Evolutionary conservation across 2,797 vertebrate genomes (phyloP).

Genomic region (Brachymystax lenok): DNA sequence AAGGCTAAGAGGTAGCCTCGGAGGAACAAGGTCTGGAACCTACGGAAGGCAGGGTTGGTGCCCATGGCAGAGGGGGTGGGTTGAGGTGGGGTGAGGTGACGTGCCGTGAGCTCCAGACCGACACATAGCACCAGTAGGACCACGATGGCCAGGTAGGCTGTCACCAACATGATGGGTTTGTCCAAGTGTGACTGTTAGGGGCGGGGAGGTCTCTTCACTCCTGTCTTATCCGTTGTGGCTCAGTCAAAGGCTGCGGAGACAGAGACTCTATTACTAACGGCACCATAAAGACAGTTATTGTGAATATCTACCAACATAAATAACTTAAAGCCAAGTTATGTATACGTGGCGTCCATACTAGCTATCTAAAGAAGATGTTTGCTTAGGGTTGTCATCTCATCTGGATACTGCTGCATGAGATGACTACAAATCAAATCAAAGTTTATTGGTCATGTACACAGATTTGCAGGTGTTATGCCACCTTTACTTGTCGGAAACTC

Average conservation of each 20-base stretch:
- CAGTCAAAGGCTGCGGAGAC: slow-evolving; percentile 45
- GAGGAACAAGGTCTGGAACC: slow-evolving; percentile 86
- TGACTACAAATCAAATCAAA: too few species aligned
- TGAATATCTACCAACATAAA: background rate
- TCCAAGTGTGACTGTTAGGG: slow-evolving; percentile 3
- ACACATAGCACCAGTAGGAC: slow-evolving; percentile 79
- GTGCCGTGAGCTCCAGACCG: slow-evolving; percentile 83
- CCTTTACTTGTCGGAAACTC: too few species aligned
- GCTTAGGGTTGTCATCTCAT: too few species aligned
- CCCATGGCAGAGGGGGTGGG: slow-evolving; percentile 60
- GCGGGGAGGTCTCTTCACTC: slow-evolving; percentile 1
- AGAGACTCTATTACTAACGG: background rate
- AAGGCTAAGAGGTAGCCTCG: slow-evolving; percentile 87
- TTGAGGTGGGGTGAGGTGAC: slow-evolving; percentile 75
- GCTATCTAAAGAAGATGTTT: too few species aligned
- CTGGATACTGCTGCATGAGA: too few species aligned
- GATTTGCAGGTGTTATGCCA: too few species aligned
- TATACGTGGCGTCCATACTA: background rate
- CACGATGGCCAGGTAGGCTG: slow-evolving; percentile 82
- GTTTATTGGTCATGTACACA: too few species aligned
- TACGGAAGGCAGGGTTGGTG: slow-evolving; percentile 86
- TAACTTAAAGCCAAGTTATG: background rate
- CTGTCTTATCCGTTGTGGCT: slow-evolving; percentile 17
- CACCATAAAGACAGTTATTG: too few species aligned
- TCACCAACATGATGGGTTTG: slow-evolving; percentile 82